Evolutionary conservation across 2,113 vertebrate species (phyloP).

Genomic region (Leucosticte australis): DNA sequence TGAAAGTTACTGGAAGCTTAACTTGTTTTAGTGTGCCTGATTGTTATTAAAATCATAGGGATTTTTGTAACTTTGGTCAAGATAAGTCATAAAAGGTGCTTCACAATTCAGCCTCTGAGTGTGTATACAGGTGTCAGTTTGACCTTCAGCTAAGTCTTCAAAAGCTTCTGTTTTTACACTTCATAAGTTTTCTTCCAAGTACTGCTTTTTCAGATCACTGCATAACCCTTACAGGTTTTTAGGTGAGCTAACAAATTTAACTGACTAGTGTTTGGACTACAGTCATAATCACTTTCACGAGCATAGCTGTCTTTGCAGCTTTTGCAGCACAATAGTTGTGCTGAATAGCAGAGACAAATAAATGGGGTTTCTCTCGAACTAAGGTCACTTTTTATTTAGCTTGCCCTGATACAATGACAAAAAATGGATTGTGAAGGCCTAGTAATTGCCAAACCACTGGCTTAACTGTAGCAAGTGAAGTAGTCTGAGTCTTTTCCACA

Average conservation of each 20-base stretch:
- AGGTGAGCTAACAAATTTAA: background rate
- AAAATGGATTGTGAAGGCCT: background rate
- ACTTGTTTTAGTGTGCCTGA: background rate
- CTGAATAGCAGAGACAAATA: background rate
- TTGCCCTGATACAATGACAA: background rate
- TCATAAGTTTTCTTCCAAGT: background rate
- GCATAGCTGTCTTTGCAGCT: background rate
- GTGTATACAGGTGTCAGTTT: background rate
- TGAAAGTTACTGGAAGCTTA: background rate
- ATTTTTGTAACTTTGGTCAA: background rate
- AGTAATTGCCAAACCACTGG: background rate
- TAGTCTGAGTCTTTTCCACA: background rate
- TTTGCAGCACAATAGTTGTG: background rate
- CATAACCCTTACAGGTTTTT: rapidly evolving
- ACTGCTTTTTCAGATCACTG: background rate
- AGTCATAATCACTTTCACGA: background rate
- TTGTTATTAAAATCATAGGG: background rate
- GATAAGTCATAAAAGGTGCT: background rate
- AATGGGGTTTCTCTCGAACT: background rate
- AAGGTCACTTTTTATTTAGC: background rate
- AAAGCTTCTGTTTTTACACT: background rate
- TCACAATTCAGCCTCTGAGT: background rate
- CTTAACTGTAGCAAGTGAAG: background rate
- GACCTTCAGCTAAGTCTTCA: background rate
- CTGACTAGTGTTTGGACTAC: background rate